phyloP scores from a whole-genome alignment of 2,888 invertebrate species.

The Zhuqinia jingwanae region DNA sequence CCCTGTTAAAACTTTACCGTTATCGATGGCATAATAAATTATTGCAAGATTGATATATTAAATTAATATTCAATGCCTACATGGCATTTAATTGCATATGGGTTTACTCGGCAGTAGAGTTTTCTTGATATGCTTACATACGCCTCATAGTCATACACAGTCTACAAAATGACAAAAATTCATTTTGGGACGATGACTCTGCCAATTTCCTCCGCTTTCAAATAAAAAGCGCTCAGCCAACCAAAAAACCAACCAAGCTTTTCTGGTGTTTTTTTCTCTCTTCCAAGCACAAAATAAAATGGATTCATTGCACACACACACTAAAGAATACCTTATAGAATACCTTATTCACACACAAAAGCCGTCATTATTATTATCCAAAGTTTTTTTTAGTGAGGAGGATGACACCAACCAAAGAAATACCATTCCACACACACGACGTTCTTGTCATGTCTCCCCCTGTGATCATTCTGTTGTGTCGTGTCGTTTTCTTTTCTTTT shows the following conservation, averaged over 20 bases:
- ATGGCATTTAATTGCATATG: no score
- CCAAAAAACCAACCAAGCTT: conserved; percentile 21
- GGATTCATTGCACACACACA: conserved; percentile 17
- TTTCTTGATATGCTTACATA: background rate
- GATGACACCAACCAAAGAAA: conserved; percentile 37
- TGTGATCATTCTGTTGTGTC: conserved; percentile 35
- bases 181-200: conserved; percentile 56
- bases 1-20: no score
- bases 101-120: no score
- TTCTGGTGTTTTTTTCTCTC: background rate
- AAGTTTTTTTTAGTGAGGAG: no score
- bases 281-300: background rate
- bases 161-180: conserved; percentile 51
- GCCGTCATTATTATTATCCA: conserved; percentile 40
- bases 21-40: no score
- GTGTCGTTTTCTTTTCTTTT: conserved; percentile 22
- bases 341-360: conserved; percentile 4
- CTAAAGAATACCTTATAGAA: background rate
- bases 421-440: conserved; percentile 29
- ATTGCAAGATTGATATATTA: no score
- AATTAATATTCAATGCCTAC: no score
- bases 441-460: background rate
- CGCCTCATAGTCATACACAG: no score
- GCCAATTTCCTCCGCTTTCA: conserved; percentile 60
- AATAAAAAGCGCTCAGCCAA: conserved; percentile 54